Conservation (phyloP, 2,113 vertebrate genomes). For the Myotis lucifugus region DNA sequence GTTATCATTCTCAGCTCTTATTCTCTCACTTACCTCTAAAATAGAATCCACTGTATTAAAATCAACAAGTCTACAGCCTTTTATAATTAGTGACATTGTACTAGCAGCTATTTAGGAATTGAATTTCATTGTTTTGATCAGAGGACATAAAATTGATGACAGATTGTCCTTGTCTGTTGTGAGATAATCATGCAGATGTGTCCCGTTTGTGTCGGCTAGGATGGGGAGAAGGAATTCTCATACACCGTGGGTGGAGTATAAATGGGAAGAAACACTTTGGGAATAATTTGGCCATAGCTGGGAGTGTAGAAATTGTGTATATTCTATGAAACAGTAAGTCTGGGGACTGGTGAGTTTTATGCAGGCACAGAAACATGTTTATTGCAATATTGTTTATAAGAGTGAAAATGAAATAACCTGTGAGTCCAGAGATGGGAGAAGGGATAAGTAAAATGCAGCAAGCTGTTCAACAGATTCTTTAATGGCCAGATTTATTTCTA, state of each 20-base stretch:
- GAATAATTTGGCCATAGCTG: not conserved
- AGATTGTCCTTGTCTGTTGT: not conserved
- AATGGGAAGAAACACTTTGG: not conserved
- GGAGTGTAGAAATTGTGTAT: not conserved
- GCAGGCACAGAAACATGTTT: not conserved
- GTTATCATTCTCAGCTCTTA: not conserved
- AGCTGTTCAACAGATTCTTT: not conserved
- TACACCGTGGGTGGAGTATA: not conserved
- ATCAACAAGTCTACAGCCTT: not conserved
- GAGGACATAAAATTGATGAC: not conserved
- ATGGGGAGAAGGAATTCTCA: not conserved
- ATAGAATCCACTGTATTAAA: conserved; percentile 53
- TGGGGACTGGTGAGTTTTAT: not conserved
- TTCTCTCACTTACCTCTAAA: conserved; percentile 48
- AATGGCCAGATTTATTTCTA: not conserved
- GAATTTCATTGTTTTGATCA: conserved; percentile 38
- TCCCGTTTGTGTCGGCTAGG: not conserved
- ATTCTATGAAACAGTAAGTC: not conserved
- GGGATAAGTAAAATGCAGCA: not conserved
- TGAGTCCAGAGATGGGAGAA: not conserved
- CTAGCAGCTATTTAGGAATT: conserved; percentile 8
- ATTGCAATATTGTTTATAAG: conserved; percentile 9
- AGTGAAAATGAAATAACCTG: not conserved
- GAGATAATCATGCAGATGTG: not conserved
- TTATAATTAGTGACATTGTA: not conserved